Evolutionary conservation across 2,888 invertebrate species (phyloP).

Genomic region (Flabesymbios commensalis): DNA sequence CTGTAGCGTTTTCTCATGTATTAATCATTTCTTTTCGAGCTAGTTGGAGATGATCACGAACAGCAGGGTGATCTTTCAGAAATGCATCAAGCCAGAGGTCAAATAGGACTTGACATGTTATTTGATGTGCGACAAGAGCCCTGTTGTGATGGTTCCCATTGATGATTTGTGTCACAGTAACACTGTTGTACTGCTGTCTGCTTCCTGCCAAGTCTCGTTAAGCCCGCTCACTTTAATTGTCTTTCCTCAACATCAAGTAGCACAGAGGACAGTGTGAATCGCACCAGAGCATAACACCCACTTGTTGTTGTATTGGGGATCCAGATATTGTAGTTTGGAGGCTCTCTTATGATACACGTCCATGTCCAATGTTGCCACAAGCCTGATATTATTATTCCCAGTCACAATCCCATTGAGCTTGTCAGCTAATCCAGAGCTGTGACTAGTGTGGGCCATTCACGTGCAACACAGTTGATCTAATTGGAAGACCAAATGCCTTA

Average conservation of each 20-base stretch:
- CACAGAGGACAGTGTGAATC: constrained; percentile 14
- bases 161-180: constrained; percentile 6
- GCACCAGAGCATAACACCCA: constrained; percentile 9
- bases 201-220: constrained; percentile 3
- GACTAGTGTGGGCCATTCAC: constrained; percentile 13
- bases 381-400: not conserved
- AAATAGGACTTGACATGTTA: not conserved
- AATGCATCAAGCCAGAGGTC: not conserved
- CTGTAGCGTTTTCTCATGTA: not conserved
- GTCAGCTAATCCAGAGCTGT: constrained; percentile 8
- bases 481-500: constrained; percentile 1
- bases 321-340: constrained; percentile 6
- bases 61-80: not conserved
- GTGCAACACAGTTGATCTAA: constrained; percentile 4
- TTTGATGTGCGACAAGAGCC: too few relatives aligned
- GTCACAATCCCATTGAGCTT: constrained; percentile 3
- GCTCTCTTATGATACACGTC: constrained; percentile 18
- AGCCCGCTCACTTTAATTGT: constrained; percentile 8
- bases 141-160: constrained; percentile 13
- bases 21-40: not conserved
- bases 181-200: constrained; percentile 12
- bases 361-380: constrained; percentile 9
- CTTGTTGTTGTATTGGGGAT: constrained; percentile 11
- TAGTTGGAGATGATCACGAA: not conserved
- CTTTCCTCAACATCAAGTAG: constrained; percentile 4